Evolutionary conservation across 2,113 vertebrate genomes (phyloP), one percentile per base, ranked within the genome.

Genomic region (Dinomys branickii): DNA sequence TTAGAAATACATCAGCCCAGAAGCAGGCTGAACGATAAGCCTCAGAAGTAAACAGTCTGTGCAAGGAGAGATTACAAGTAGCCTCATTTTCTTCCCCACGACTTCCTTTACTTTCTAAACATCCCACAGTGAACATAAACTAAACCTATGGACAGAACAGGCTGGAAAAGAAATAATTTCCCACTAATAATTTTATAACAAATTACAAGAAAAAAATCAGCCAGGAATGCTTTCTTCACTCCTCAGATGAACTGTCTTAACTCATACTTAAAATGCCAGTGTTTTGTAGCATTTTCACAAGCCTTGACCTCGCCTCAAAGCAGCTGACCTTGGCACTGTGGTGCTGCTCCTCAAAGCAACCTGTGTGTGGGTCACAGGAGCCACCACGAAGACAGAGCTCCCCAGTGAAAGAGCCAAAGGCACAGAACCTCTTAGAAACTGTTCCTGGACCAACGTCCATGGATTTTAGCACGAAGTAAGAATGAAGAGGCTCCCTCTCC

Each of bases 351-450:
- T 58, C 71, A 59, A 17, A 35, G 2, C 1, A 3, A 3, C 17
- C 22, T 33, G 41, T 1, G 0, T 5, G 5, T 17, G 22, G n/a
- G 10, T 26, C 26, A 28, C 0, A 28, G 4, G 2, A 41, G 19
- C 50, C 13, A 28, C 69, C 38, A 63, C 9, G 4, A 41, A 50
- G 54, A 41, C 30, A 1, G 50, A 19, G 12, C 7, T 38, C 38
- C 58, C 5, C 12, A 2, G 5, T 22, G 38, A 78, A n/a, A 84
- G 20, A n/a, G 7, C 3, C 14, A 26, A 35, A n/a, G 22, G 9
- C 4, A 1, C 7, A 11, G 26, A 69, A 28, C 26, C 56, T 38
- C 73, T 16, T n/a, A 35, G 10, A 61, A 47, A 61, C 71, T 78
- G 44, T 9, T 26, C 71, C 38, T 7, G 11, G 38, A 44, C 30